Percentiles rank a stretch among this genome's conserved stretches.
Evolutionary conservation across 1,140 invertebrate species (phyloP).

Genomic region (Leptinotarsa lineolata): DNA sequence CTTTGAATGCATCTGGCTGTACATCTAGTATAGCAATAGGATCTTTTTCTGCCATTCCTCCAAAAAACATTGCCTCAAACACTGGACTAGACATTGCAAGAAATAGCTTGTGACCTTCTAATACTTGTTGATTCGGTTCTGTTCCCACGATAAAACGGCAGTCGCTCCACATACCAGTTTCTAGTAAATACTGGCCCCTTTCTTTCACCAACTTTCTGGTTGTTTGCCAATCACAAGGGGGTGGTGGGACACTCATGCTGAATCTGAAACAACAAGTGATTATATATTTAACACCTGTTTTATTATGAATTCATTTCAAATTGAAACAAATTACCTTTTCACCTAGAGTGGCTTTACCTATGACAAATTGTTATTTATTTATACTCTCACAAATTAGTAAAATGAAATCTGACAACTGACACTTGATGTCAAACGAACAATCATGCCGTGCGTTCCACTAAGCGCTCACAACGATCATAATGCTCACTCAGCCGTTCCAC

Average conservation of each 20-base stretch:
- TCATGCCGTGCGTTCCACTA: too few species aligned
- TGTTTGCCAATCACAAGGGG: constrained; percentile 73
- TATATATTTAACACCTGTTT: too few species aligned
- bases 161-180: constrained; percentile 78
- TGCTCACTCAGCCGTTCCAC: too few species aligned
- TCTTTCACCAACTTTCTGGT: constrained; percentile 69
- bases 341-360: too few species aligned
- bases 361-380: too few species aligned
- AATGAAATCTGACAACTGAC: too few species aligned
- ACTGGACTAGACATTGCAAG: constrained; percentile 84
- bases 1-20: constrained; percentile 81
- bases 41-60: constrained; percentile 69
- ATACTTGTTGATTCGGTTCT: constrained; percentile 71
- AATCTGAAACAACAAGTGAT: background rate
- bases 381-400: too few species aligned
- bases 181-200: constrained; percentile 70
- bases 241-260: constrained; percentile 48
- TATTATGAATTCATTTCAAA: too few species aligned
- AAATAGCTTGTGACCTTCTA: constrained; percentile 79
- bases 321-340: too few species aligned
- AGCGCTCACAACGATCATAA: too few species aligned
- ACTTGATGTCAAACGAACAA: too few species aligned
- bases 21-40: constrained; percentile 81
- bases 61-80: constrained; percentile 81
- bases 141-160: constrained; percentile 81